Conservation (phyloP, 2,888 invertebrate genomes). For the Malachius bipustulatus region DNA sequence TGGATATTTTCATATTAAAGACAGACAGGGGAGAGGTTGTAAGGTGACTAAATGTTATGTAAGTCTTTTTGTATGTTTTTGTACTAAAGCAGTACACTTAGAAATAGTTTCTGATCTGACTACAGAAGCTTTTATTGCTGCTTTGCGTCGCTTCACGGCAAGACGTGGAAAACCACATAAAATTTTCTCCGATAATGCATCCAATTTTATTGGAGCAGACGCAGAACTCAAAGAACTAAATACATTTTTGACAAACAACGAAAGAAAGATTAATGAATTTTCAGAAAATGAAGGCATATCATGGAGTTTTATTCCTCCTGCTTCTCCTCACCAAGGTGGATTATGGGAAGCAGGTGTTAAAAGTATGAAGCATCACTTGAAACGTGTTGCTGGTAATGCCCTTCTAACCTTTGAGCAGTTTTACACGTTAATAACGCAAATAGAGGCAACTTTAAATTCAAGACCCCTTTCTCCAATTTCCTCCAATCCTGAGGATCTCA, state of each 20-base stretch:
- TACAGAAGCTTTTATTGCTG: slow-evolving; percentile 25
- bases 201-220: slow-evolving; percentile 25
- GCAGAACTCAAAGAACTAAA: slow-evolving; percentile 6
- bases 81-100: slow-evolving; percentile 26
- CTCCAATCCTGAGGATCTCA: slow-evolving; percentile 14
- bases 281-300: slow-evolving; percentile 9
- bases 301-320: slow-evolving; percentile 16
- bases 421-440: slow-evolving; percentile 14
- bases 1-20: slow-evolving; percentile 15
- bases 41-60: slow-evolving; percentile 18
- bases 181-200: slow-evolving; percentile 27
- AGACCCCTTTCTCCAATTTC: slow-evolving; percentile 16
- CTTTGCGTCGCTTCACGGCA: slow-evolving; percentile 25
- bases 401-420: too few relatives aligned
- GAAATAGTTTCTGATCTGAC: slow-evolving; percentile 25
- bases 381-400: slow-evolving; percentile 12
- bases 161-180: slow-evolving; percentile 21
- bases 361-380: slow-evolving; percentile 14
- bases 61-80: slow-evolving; percentile 25
- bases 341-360: slow-evolving; percentile 14
- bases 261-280: neutral
- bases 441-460: slow-evolving; percentile 17
- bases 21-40: slow-evolving; percentile 10
- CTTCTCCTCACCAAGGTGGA: slow-evolving; percentile 14
- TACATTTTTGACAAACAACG: slow-evolving; percentile 4